Evolutionary conservation across 2,113 vertebrate species (phyloP).

Genomic region (Dromaius novaehollandiae): DNA sequence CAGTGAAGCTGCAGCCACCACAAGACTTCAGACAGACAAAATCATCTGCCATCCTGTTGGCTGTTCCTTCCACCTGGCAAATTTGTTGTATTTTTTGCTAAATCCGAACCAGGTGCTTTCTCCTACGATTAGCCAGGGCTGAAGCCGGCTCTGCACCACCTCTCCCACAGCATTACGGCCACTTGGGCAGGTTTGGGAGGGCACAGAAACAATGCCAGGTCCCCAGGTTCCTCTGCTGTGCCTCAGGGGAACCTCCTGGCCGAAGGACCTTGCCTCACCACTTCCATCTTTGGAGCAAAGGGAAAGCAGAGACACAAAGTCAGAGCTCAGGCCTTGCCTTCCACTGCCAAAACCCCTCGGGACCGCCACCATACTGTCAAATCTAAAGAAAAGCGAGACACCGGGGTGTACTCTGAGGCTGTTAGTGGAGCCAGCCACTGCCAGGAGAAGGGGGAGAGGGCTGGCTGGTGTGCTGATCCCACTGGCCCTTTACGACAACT

Average conservation of each 20-base stretch:
- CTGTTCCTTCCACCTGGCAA: not conserved
- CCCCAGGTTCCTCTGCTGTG: not conserved
- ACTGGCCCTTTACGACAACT: not conserved
- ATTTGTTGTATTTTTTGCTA: not conserved
- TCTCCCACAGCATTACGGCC: not conserved
- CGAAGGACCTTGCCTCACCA: not conserved
- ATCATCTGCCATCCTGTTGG: not conserved
- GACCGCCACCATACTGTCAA: not conserved
- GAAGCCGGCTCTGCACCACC: not conserved
- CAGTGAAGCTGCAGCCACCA: not conserved
- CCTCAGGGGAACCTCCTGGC: not conserved
- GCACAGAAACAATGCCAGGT: too few relatives aligned
- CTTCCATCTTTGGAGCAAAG: not conserved
- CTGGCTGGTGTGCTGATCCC: not conserved
- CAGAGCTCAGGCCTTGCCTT: not conserved
- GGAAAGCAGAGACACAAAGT: not conserved
- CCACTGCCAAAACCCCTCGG: not conserved
- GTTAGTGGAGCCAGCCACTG: not conserved
- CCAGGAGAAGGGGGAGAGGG: not conserved
- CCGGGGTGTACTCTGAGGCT: not conserved
- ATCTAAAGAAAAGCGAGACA: not conserved
- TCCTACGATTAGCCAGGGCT: not conserved
- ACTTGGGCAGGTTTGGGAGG: too few relatives aligned
- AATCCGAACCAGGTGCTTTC: not conserved
- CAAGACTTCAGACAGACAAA: not conserved